phyloP scores from a whole-genome alignment of 2,113 vertebrate genomes.

The Oncorhynchus clarkii region DNA sequence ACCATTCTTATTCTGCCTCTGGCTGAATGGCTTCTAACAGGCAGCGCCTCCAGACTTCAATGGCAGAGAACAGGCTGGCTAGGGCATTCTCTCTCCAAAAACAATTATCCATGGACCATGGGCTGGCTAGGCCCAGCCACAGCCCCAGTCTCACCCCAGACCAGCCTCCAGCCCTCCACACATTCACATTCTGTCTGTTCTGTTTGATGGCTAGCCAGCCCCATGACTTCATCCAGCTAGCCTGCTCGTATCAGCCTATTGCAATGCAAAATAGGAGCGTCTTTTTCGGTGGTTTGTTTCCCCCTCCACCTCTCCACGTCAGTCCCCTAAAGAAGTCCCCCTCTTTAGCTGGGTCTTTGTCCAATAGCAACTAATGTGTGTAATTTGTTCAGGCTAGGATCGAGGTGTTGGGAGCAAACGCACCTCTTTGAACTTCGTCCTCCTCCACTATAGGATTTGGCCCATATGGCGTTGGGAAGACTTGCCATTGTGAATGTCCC shows the following conservation, averaged over 20 bases:
- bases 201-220: slow-evolving; percentile 60
- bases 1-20: slow-evolving; percentile 64
- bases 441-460: slow-evolving; percentile 54
- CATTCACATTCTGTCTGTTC: slow-evolving; percentile 47
- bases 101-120: slow-evolving; percentile 72
- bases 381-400: slow-evolving; percentile 60
- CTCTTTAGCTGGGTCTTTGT: slow-evolving; percentile 62
- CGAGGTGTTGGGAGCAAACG: slow-evolving; percentile 55
- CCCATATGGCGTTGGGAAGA: slow-evolving; percentile 49
- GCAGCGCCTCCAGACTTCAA: slow-evolving; percentile 52
- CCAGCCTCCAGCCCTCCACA: slow-evolving; percentile 38
- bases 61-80: slow-evolving; percentile 65
- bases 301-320: slow-evolving; percentile 16
- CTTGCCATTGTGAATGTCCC: slow-evolving; percentile 53
- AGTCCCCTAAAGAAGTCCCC: slow-evolving; percentile 24
- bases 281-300: slow-evolving; percentile 21
- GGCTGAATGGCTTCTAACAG: slow-evolving; percentile 66
- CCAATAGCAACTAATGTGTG: slow-evolving; percentile 62
- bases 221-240: slow-evolving; percentile 63
- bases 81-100: slow-evolving; percentile 65
- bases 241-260: slow-evolving; percentile 60
- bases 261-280: slow-evolving; percentile 73
- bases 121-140: slow-evolving; percentile 21
- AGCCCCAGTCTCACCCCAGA: neutral
- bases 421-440: slow-evolving; percentile 49